Evolutionary conservation across 2,113 vertebrate genomes (phyloP).

Genomic region (Tringa solitaria): DNA sequence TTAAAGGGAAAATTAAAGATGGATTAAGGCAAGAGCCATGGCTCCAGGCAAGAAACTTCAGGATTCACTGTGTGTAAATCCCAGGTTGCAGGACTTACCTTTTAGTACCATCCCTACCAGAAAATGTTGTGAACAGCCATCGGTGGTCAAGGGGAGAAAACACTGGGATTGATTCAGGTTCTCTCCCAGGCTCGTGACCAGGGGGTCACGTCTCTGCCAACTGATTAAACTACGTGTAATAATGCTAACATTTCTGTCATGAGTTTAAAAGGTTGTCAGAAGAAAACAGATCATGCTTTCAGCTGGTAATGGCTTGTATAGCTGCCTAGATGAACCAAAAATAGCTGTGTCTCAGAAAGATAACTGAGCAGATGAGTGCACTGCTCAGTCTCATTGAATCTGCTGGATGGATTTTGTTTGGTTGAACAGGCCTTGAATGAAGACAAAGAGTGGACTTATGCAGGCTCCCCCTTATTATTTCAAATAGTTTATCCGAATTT

Average conservation of each 20-base stretch:
- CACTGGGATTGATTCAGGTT: background rate
- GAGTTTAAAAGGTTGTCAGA: background rate
- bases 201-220: background rate
- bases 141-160: background rate
- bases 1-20: background rate
- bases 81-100: background rate
- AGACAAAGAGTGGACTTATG: slow-evolving; percentile 52
- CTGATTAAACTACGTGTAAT: background rate
- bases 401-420: background rate
- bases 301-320: background rate
- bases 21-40: background rate
- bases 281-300: background rate
- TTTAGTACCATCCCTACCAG: background rate
- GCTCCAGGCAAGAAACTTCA: background rate
- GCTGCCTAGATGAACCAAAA: background rate
- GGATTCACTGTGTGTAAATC: background rate
- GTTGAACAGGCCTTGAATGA: background rate
- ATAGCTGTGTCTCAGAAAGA: background rate
- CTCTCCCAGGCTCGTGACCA: rapidly evolving
- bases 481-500: slow-evolving; percentile 23
- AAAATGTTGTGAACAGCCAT: background rate
- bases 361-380: background rate
- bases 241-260: background rate
- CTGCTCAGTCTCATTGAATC: background rate
- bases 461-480: background rate